Evolutionary conservation across 2,797 vertebrate species (phyloP).

Genomic region (Sebastes itinus): DNA sequence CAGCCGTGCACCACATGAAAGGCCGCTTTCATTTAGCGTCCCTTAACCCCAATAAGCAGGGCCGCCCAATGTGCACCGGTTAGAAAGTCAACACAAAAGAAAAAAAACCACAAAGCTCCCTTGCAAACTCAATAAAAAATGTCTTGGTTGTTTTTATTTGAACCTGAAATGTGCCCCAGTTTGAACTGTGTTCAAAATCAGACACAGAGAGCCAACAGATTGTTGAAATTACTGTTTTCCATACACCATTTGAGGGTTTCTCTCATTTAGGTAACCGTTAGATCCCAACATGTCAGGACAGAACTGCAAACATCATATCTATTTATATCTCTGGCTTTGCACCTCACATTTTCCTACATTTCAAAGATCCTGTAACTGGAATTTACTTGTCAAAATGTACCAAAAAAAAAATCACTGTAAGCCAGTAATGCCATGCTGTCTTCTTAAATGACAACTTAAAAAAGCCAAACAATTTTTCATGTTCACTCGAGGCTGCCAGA

Average conservation of each 20-base stretch:
- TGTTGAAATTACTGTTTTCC: not conserved
- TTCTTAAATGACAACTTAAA: not conserved
- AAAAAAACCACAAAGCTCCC: not conserved
- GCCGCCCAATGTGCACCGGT: conserved; percentile 31
- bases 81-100: conserved; percentile 49
- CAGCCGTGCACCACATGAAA: conserved; percentile 75
- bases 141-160: conserved; percentile 7
- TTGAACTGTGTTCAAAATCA: not conserved
- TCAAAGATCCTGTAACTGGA: not conserved
- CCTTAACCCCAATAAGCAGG: conserved; percentile 40
- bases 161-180: not conserved
- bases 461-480: conserved; percentile 3
- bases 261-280: not conserved
- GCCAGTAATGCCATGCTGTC: not conserved
- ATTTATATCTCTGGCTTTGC: not conserved
- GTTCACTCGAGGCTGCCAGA: not conserved
- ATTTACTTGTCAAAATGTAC: not conserved
- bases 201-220: not conserved
- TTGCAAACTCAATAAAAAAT: not conserved
- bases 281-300: not conserved
- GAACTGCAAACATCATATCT: not conserved
- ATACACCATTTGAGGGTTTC: not conserved
- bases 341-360: not conserved
- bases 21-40: conserved; percentile 58
- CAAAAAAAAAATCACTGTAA: not conserved